Percentiles rank a stretch among this genome's conserved stretches.
Conservation (phyloP, 2,888 invertebrate genomes). For the Tenthredo amoena region DNA sequence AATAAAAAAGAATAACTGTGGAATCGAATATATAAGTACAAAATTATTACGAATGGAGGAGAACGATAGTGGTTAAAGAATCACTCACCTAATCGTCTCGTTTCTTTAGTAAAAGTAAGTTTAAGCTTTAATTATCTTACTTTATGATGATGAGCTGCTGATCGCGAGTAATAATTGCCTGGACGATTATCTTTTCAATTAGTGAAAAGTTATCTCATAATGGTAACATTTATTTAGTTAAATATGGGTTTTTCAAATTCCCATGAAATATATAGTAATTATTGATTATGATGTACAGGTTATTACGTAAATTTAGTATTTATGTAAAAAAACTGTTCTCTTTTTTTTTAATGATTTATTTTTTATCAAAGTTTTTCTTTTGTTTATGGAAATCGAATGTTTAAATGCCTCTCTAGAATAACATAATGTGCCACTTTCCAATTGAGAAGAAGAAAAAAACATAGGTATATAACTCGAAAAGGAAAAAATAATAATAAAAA, state of each 20-base stretch:
- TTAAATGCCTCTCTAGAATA: not conserved
- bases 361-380: not conserved
- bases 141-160: not conserved
- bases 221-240: not conserved
- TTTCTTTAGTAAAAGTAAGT: not conserved
- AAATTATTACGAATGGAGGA: slow-evolving; percentile 13
- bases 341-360: not conserved
- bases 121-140: not conserved
- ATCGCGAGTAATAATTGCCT: not conserved
- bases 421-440: slow-evolving; percentile 20
- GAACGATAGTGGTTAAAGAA: slow-evolving; percentile 4
- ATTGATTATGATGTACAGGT: not conserved
- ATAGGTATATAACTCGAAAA: not conserved
- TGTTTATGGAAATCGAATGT: not conserved
- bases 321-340: not conserved
- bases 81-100: not conserved
- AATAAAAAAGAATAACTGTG: not conserved
- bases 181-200: not conserved
- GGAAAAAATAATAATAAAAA: not conserved
- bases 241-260: not conserved
- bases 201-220: not conserved
- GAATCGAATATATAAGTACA: slow-evolving; percentile 48
- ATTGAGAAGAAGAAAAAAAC: not conserved
- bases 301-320: not conserved
- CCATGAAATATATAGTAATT: not conserved